Evolutionary conservation across 2,888 invertebrate species (phyloP).

Genomic region (Philonicus albiceps): DNA sequence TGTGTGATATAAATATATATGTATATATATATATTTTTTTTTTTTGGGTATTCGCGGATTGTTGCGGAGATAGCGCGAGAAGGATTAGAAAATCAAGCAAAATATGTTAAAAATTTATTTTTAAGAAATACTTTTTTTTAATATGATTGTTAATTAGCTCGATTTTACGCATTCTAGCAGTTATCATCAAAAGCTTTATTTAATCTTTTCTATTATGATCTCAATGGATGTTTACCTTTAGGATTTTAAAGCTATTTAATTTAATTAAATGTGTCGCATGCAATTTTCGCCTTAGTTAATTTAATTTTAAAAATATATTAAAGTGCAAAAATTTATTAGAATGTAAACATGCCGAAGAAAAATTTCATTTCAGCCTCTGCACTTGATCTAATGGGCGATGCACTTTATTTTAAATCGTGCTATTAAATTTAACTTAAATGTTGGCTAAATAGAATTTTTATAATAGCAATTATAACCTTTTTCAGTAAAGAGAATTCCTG

Average conservation of each 20-base stretch:
- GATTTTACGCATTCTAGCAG: not conserved
- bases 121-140: conserved; percentile 28
- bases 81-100: conserved; percentile 52
- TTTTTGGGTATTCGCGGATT: conserved; percentile 48
- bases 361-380: not conserved
- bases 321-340: not conserved
- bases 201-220: conserved; percentile 12
- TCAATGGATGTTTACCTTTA: conserved; percentile 2
- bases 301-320: not conserved
- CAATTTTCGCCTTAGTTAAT: not conserved
- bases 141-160: conserved; percentile 18
- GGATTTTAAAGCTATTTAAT: not conserved
- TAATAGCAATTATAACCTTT: no score
- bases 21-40: no score
- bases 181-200: conserved; percentile 12
- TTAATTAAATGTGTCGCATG: not conserved
- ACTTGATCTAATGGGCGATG: not conserved
- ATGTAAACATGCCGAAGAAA: not conserved
- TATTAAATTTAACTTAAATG: not conserved
- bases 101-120: conserved; percentile 48
- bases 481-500: no score
- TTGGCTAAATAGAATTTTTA: no score
- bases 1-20: not conserved
- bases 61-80: conserved; percentile 52
- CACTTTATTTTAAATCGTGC: not conserved